Evolutionary conservation across 2,113 vertebrate genomes (phyloP).

Genomic region (Megaceryle torquata): DNA sequence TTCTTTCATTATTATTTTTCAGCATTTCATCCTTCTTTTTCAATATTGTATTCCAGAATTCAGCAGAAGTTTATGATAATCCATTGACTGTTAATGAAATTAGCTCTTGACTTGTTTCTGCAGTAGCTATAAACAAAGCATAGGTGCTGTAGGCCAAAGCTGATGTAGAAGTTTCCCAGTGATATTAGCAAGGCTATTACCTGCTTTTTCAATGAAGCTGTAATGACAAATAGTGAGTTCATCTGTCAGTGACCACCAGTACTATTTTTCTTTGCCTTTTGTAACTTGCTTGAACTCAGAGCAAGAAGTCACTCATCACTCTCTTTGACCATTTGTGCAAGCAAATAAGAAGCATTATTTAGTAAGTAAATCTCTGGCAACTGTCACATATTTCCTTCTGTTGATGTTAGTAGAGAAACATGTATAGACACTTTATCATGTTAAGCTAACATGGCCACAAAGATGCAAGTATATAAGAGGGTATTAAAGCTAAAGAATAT

Average conservation of each 20-base stretch:
- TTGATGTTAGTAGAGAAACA: background rate
- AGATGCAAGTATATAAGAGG: background rate
- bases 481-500: background rate
- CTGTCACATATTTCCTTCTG: slow-evolving; percentile 11
- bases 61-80: background rate
- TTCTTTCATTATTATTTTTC: background rate
- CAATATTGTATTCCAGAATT: background rate
- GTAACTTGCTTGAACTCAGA: slow-evolving; percentile 68
- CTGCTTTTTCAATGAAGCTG: background rate
- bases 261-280: slow-evolving; percentile 71
- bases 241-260: slow-evolving; percentile 53
- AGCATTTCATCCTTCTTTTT: background rate
- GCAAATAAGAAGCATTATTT: slow-evolving; percentile 49
- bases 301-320: slow-evolving; percentile 67
- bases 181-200: background rate
- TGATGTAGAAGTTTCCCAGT: background rate
- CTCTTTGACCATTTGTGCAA: slow-evolving; percentile 58
- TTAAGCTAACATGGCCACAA: background rate
- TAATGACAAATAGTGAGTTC: slow-evolving; percentile 58
- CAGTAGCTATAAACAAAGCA: background rate
- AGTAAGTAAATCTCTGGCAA: slow-evolving; percentile 73
- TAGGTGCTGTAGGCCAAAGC: background rate
- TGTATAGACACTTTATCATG: background rate
- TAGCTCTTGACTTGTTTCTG: background rate
- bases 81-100: background rate